Base-by-base conservation (phyloP, 1,140 invertebrate species). In the Mizuhopecten yessoensis region DNA sequence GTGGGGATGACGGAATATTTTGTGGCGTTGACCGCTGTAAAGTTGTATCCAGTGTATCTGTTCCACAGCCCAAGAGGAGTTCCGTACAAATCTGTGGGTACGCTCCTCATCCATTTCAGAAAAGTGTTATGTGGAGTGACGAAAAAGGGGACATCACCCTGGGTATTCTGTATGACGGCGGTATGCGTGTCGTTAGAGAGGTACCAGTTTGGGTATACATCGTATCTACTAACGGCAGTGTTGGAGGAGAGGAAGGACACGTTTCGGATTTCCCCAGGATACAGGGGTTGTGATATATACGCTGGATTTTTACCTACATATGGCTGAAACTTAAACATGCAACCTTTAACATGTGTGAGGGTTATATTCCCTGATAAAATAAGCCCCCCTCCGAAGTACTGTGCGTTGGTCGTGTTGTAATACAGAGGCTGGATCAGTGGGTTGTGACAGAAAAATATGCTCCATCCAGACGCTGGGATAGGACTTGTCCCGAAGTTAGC, bases 171-270 rank as follows among this genome's bases (percentile, higher is more conserved):
- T 33, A 95, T 91, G 15, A 90, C 91, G 9, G 75, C 39, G n/a
- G 92, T 90, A 15, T 91, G 91, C n/a, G 93, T 94, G 0, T 90
- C 91, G 10, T 93, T 93, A 7, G 91, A 87, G 15, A 95, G 91
- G 42, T 94, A 95, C 92, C 93, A 94, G 88, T 95, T 95, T 0
- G 95, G 95, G 86, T 94, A 94, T 33, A 93, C 90, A 36, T 95
- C 95, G 34, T 91, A 93, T 29, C 89, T 88, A 13, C 93, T 93
- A 20, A 95, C 93, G 33, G 93, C 94, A 90, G 92, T 94, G 49
- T 92, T 90, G 13, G 92, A 86, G 20, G 92, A 88, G 11, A 94
- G 90, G 39, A 94, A 90, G 15, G 88, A 90, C 34, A 95, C 91
- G 15, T 92, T 91, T 33, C 93, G 42, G n/a, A 57, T 33, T 45